Conservation (phyloP, 2,888 invertebrate species). For the Eupithecia abbreviata region DNA sequence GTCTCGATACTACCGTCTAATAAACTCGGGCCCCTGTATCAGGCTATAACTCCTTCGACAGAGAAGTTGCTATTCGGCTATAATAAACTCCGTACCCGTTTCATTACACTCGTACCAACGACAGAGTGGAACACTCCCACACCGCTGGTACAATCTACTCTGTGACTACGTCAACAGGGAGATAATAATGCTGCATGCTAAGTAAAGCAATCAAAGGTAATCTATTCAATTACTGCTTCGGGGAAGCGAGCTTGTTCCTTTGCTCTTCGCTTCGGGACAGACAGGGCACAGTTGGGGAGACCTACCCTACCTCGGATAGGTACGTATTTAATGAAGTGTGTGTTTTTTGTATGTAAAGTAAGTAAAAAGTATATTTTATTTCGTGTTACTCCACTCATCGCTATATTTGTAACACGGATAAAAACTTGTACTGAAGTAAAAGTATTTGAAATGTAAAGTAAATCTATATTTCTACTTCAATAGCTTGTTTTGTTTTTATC, state of each 20-base stretch:
- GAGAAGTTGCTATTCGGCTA: neutral
- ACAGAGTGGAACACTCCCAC: slow-evolving; percentile 15
- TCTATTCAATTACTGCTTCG: slow-evolving; percentile 33
- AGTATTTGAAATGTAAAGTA: neutral
- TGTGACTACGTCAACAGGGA: slow-evolving; percentile 34
- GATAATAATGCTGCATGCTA: slow-evolving; percentile 32
- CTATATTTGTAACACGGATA: neutral
- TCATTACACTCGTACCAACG: neutral
- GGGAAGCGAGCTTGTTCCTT: slow-evolving; percentile 15
- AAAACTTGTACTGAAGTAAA: neutral
- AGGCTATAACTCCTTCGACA: too few species aligned
- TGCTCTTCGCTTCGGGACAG: neutral
- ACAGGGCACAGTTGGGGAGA: neutral
- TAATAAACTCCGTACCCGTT: neutral
- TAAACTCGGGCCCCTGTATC: too few species aligned
- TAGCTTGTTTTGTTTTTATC: neutral
- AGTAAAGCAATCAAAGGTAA: slow-evolving; percentile 37
- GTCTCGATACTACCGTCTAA: too few species aligned
- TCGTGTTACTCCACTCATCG: neutral
- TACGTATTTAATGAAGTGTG: neutral
- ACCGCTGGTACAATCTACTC: neutral
- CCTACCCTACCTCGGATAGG: neutral
- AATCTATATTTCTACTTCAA: neutral
- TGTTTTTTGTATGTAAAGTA: neutral
- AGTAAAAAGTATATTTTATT: neutral